A percentile compares a stretch with the other conserved stretches of the same genome.
Evolutionary conservation across 2,113 vertebrate species (phyloP).

Genomic region (Daphoenositta chrysoptera): DNA sequence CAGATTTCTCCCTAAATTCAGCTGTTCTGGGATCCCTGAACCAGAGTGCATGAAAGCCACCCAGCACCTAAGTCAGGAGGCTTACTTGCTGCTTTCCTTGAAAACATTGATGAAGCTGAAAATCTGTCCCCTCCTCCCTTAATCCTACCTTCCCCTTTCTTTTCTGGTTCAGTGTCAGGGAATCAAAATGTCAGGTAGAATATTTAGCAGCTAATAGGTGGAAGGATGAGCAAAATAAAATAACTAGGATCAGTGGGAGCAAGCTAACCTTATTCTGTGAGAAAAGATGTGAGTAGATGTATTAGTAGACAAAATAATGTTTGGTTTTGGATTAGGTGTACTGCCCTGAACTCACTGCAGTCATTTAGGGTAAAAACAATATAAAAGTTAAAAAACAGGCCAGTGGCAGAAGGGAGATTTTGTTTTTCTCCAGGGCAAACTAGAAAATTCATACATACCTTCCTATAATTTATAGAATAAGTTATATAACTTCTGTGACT

Average conservation of each 20-base stretch:
- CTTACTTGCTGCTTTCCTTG: background rate
- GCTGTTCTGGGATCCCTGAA: background rate
- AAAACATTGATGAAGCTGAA: background rate
- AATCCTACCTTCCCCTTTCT: background rate
- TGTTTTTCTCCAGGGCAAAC: background rate
- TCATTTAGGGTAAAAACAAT: background rate
- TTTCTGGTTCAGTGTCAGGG: background rate
- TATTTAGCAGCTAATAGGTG: constrained; percentile 12
- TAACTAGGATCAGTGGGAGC: background rate
- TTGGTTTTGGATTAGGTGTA: constrained; percentile 39
- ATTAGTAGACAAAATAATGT: constrained; percentile 40
- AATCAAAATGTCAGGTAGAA: constrained; percentile 23
- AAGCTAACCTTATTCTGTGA: constrained; percentile 28
- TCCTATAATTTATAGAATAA: background rate
- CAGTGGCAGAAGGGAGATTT: background rate
- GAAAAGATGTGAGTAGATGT: background rate
- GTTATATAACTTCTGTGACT: background rate
- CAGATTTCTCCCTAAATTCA: background rate
- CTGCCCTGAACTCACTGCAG: background rate
- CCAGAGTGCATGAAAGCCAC: background rate
- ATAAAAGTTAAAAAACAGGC: background rate
- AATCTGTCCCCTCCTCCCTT: background rate
- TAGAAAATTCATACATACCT: background rate
- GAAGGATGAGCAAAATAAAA: constrained; percentile 35
- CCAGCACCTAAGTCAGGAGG: background rate